Evolutionary conservation across 2,113 vertebrate genomes (phyloP), one percentile per base, ranked within the genome.

Genomic region (Seriola rivoliana): DNA sequence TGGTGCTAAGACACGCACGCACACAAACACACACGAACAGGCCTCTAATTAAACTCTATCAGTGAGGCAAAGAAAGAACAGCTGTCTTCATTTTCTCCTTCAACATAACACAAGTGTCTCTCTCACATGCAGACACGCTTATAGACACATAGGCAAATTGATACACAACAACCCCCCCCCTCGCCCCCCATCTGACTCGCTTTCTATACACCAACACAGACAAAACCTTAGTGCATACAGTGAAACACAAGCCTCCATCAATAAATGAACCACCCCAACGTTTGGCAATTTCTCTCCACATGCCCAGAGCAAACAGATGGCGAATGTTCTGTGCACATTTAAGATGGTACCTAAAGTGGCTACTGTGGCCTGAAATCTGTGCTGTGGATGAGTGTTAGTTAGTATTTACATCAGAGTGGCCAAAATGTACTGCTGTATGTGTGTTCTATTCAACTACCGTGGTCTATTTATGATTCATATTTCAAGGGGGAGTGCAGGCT

Each of bases 1-100:
- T 59, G 62, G 54, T 82, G 46, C 59, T 71, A 62, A 84, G 55
- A 80, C 36, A 42, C 78, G 32, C 16, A 69, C 40, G 75, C 60
- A 80, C 50, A 54, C 55, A 52, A 63, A 62, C 54, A 80, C 60
- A 40, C 23, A 23, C 23, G 23, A 23, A 23, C 52, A 81, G 19
- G n/a, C 67, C 29, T 84, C 81, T 88, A 92, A 95, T 93, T 94
- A 95, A 94, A 93, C 84, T 81, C 87, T 59, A 88, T 92, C 92
- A 92, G 88, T 81, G 84, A 86, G 38, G 90, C 88, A 93, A 90
- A 89, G 80, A 88, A 87, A 84, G 60, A 91, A 88, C 91, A 93
- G 91, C 81, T 93, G 89, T 84, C 87, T 85, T 78, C 13, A 50
- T 85, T 84, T 91, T 81, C 79, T 84, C 75, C 82, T 87, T 86